Conservation (phyloP, 2,113 vertebrate species). For the Coptodon bakossiorum region DNA sequence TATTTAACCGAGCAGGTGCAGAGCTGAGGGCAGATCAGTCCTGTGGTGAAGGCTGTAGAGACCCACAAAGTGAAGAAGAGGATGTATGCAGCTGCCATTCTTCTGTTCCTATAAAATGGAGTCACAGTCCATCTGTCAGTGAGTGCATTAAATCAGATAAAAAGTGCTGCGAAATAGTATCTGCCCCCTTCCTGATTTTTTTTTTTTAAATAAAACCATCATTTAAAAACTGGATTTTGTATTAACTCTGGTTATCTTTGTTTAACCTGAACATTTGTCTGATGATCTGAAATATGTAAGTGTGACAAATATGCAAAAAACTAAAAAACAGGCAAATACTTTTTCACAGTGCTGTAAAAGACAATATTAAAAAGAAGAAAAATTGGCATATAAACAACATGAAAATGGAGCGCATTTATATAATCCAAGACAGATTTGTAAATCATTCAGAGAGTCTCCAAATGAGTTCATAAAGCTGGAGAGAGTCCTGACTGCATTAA, state of each 20-base stretch:
- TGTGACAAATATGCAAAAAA: background rate
- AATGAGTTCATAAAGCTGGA: background rate
- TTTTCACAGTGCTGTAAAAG: background rate
- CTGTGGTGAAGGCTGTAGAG: conserved; percentile 38
- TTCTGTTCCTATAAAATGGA: conserved; percentile 59
- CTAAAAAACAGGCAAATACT: background rate
- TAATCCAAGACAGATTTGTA: background rate
- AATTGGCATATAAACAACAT: background rate
- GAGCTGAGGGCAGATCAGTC: conserved; percentile 76
- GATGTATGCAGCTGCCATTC: conserved; percentile 59
- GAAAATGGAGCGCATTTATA: background rate
- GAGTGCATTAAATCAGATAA: background rate
- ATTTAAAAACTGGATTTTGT: background rate
- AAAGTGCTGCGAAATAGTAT: background rate
- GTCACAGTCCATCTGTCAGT: background rate
- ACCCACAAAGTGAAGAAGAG: conserved; percentile 57
- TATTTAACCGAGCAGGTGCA: conserved; percentile 85
- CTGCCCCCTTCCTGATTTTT: background rate
- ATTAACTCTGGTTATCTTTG: background rate
- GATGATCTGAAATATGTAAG: background rate
- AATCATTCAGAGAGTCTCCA: background rate
- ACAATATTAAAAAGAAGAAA: background rate
- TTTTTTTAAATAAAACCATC: accelerated
- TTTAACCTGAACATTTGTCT: background rate
- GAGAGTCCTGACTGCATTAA: background rate